Percentiles rank a stretch among this genome's conserved stretches.
These are phyloP conservation scores for Saccopteryx leptura DNA, from an alignment of 2,113 vertebrate genomes.

Conservation along the genomic window DNA sequence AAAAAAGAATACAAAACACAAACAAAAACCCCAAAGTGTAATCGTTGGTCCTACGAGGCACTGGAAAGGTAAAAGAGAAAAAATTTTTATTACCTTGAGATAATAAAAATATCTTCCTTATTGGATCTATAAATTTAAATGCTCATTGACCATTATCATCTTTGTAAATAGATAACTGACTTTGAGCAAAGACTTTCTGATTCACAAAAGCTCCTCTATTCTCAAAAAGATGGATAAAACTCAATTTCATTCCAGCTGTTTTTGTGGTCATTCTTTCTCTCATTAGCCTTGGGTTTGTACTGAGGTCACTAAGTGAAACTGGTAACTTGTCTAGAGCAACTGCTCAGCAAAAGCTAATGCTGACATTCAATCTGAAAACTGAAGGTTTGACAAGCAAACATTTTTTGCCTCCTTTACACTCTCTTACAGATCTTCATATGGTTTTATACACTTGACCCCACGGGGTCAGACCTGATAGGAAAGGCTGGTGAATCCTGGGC, in stretches of 20 bases:
- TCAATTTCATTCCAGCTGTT: neutral
- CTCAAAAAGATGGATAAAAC: neutral
- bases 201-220: neutral
- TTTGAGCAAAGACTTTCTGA: constrained; percentile 46
- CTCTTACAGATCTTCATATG: neutral
- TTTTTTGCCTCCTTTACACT: neutral
- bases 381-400: neutral
- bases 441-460: neutral
- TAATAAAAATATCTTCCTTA: constrained; percentile 79
- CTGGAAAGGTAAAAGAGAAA: constrained; percentile 74
- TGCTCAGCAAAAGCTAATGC: neutral
- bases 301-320: neutral
- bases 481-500: neutral
- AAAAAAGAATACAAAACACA: constrained; percentile 60
- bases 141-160: constrained; percentile 29
- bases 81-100: constrained; percentile 74
- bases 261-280: neutral
- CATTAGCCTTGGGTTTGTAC: neutral
- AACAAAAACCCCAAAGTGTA: constrained; percentile 50
- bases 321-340: neutral
- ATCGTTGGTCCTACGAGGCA: constrained; percentile 81
- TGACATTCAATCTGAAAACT: constrained; percentile 24
- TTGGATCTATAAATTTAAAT: constrained; percentile 73
- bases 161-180: constrained; percentile 66
- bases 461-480: neutral